phyloP scores from a whole-genome alignment of 1,140 invertebrate genomes.

The Lepeophtheirus salmonis region DNA sequence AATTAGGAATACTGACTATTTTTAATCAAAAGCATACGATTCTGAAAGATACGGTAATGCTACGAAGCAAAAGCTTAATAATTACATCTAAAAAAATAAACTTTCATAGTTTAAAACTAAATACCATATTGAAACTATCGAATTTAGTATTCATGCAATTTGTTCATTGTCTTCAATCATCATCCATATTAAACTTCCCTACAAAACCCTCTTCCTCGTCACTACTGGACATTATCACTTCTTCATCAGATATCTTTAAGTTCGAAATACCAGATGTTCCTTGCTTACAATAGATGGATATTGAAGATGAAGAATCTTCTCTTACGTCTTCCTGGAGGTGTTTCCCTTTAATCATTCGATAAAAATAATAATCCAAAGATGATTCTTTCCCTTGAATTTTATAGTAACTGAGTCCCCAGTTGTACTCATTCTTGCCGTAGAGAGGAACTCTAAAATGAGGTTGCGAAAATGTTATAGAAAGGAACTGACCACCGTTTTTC shows the following conservation, averaged over 20 bases:
- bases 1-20: too few species aligned
- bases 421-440: conserved; percentile 26
- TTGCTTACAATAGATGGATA: background rate
- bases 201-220: background rate
- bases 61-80: too few species aligned
- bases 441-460: conserved; percentile 32
- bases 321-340: background rate
- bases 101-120: too few species aligned
- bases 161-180: too few species aligned
- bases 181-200: background rate
- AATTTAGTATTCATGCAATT: too few species aligned
- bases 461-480: conserved; percentile 34
- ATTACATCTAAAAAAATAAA: too few species aligned
- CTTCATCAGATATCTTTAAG: background rate
- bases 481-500: conserved; percentile 29
- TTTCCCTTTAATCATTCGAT: background rate
- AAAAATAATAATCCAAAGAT: background rate
- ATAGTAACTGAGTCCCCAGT: conserved; percentile 25
- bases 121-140: too few species aligned
- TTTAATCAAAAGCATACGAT: too few species aligned
- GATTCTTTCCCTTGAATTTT: conserved; percentile 6
- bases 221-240: background rate
- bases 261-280: background rate
- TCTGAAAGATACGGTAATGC: too few species aligned
- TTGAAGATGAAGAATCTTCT: background rate